These are phyloP conservation scores for Scaptomyza cyrtandrae DNA, from an alignment of 2,888 invertebrate species.

Conservation along the genomic window DNA sequence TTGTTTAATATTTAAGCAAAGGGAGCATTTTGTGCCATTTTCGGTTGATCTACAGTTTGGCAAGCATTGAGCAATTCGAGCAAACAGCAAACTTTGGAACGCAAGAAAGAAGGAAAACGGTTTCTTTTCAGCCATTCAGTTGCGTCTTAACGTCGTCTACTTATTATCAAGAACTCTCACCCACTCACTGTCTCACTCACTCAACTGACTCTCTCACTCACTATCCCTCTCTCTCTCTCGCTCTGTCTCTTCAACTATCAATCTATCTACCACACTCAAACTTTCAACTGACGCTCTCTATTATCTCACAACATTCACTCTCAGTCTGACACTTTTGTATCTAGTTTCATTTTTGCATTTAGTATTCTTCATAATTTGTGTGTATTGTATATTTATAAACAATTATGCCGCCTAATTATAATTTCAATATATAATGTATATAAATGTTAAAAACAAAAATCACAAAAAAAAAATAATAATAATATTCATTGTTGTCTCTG, in stretches of 20 bases:
- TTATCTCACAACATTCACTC: conserved; percentile 46
- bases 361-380: conserved; percentile 80
- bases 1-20: conserved; percentile 73
- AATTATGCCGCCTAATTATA: conserved; percentile 80
- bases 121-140: conserved; percentile 30
- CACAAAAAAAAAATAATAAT: conserved; percentile 52
- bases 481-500: conserved; percentile 46
- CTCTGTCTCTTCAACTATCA: conserved; percentile 21
- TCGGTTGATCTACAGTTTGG: conserved; percentile 56
- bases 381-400: conserved; percentile 81
- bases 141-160: conserved; percentile 40
- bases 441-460: conserved; percentile 51
- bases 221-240: conserved; percentile 31
- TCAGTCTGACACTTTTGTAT: conserved; percentile 80
- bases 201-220: conserved; percentile 31
- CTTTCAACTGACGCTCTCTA: conserved; percentile 35
- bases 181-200: conserved; percentile 41
- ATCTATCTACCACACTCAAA: conserved; percentile 17
- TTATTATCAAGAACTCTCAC: conserved; percentile 44
- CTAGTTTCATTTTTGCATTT: conserved; percentile 82
- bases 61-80: conserved; percentile 21
- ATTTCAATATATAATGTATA: conserved; percentile 60
- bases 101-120: conserved; percentile 49
- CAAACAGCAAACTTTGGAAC: conserved; percentile 13
- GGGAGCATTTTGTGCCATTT: conserved; percentile 67